phyloP scores from a whole-genome alignment of 2,797 vertebrate species.

The Rhyacichthys aspro region DNA sequence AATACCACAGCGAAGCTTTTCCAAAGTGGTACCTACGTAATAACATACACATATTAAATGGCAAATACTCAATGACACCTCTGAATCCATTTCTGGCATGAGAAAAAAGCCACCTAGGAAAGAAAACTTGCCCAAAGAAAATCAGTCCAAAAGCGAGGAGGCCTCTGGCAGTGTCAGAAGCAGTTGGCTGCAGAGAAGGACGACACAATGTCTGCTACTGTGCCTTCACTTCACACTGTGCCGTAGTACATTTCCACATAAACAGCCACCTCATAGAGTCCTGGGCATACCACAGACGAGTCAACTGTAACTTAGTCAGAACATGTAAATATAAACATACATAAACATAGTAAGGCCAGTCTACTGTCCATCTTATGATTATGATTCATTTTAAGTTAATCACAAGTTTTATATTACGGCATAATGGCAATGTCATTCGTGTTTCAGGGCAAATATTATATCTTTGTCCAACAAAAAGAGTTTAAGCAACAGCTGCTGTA shows the following conservation, averaged over 20 bases:
- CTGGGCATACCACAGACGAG: slow-evolving; percentile 8
- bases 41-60: slow-evolving; percentile 17
- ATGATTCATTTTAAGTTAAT: too few species aligned
- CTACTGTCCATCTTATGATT: not conserved
- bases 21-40: slow-evolving; percentile 7
- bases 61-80: slow-evolving; percentile 31
- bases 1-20: too few species aligned
- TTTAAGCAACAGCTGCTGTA: not conserved
- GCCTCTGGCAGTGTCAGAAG: slow-evolving; percentile 48
- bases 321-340: slow-evolving; percentile 11
- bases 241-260: slow-evolving; percentile 52
- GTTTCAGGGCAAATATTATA: not conserved
- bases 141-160: slow-evolving; percentile 51
- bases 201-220: slow-evolving; percentile 63
- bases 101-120: slow-evolving; percentile 37
- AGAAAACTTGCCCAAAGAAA: slow-evolving; percentile 31
- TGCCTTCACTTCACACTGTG: slow-evolving; percentile 46
- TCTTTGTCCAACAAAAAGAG: too few species aligned
- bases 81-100: slow-evolving; percentile 45
- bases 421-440: not conserved
- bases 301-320: slow-evolving; percentile 13
- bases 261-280: slow-evolving; percentile 26
- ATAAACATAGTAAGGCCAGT: slow-evolving; percentile 6
- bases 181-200: slow-evolving; percentile 50
- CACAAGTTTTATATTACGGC: too few species aligned